Evolutionary conservation across 2,888 invertebrate species (phyloP), one percentile per base, ranked within the genome.

Genomic region (Boloria selene): DNA sequence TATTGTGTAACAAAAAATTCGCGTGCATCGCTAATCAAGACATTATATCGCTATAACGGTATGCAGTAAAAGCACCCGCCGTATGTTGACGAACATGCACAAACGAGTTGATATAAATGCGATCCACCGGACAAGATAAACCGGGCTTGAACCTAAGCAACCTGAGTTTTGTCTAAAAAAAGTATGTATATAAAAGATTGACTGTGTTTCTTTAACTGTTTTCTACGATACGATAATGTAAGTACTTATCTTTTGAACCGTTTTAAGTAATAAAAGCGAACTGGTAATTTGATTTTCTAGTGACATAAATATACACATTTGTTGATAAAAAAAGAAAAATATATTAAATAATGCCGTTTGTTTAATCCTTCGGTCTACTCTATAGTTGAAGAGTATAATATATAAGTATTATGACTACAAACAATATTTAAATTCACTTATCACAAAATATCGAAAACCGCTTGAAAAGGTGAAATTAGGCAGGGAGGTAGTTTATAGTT

Each of bases 61-160:
- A 49, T 58, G 38, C 31, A 52, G 55, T 60, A 65, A 67, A 63
- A 60, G 62, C 69, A 64, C 62, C 67, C 67, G 68, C 64, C 56
- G 47, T 58, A 60, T 59, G 65, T 65, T 68, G 70, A 68, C 56
- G 31, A 65, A 68, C 65, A 68, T 70, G 70, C 65, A 71, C 56
- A 65, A 67, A 71, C 71, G 65, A 69, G 65, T 69, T 71, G 67
- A 72, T 71, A 70, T 68, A 64, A 70, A 72, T 63, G 67, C 67
- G 67, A 68, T 70, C 52, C 65, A 62, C 49, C 51, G 61, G 70
- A 63, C 65, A 42, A 65, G 67, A 70, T 70, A 65, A 68, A 67
- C 59, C 63, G 31, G 68, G 63, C 22, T 59, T 61, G 56, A 60
- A 68, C 63, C 38, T 65, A 45, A 56, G 47, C 63, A 55, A 68